Evolutionary conservation across 2,113 vertebrate genomes (phyloP).

Genomic region (Aleadryas rufinucha): DNA sequence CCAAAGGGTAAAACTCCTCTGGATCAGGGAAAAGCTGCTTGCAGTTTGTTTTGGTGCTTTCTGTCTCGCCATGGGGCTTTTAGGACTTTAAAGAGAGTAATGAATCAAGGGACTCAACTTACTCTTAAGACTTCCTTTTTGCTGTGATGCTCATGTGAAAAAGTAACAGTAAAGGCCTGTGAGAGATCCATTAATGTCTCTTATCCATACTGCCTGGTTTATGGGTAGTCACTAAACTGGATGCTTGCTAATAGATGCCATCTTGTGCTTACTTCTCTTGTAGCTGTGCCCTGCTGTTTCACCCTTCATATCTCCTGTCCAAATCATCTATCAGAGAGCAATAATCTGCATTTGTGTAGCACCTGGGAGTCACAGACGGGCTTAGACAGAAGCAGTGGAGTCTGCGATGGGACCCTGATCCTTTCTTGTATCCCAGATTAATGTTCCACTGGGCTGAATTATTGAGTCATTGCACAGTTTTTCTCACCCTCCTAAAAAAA

Average conservation of each 20-base stretch:
- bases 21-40: neutral
- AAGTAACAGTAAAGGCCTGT: neutral
- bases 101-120: neutral
- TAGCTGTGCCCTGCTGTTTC: neutral
- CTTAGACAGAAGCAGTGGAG: neutral
- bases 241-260: neutral
- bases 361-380: neutral
- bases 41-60: conserved; percentile 1
- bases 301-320: neutral
- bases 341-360: neutral
- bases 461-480: neutral
- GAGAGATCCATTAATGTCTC: neutral
- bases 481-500: neutral
- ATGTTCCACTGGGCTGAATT: neutral
- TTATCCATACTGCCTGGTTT: neutral
- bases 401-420: neutral
- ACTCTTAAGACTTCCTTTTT: neutral
- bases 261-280: neutral
- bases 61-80: neutral
- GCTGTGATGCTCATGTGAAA: neutral
- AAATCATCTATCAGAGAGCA: neutral
- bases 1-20: neutral
- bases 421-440: neutral
- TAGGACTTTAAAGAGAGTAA: neutral
- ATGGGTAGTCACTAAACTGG: neutral